Percentiles rank a stretch among this genome's conserved stretches.
phyloP scores from a whole-genome alignment of 2,113 vertebrate species.

The Strigops habroptila region DNA sequence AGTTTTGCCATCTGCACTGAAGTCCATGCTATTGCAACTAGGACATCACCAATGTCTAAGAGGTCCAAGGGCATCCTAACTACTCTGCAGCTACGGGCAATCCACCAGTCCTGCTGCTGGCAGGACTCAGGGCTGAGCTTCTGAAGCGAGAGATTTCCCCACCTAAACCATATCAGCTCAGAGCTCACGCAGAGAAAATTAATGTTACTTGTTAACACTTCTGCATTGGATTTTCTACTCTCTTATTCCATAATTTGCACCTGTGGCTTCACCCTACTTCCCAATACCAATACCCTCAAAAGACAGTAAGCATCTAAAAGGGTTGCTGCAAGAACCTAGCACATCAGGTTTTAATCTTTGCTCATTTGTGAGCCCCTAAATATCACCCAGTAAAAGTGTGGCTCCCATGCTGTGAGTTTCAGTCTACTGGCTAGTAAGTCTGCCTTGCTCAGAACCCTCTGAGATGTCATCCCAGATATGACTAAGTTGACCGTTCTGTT shows the following conservation, averaged over 20 bases:
- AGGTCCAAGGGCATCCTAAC: background rate
- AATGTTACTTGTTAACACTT: background rate
- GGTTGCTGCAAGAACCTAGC: background rate
- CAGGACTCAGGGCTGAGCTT: background rate
- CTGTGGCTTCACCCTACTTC: background rate
- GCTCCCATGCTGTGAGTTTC: background rate
- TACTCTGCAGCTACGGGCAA: background rate
- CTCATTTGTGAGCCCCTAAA: background rate
- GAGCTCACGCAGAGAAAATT: background rate
- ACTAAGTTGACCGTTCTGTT: background rate
- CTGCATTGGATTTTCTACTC: background rate
- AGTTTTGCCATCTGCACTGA: background rate
- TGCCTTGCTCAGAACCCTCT: background rate
- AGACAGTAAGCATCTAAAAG: background rate
- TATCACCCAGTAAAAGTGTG: background rate
- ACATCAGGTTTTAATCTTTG: background rate
- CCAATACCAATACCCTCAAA: background rate
- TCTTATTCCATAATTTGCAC: background rate
- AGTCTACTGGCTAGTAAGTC: background rate
- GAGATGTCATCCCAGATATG: background rate
- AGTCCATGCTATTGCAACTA: background rate
- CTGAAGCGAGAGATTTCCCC: background rate
- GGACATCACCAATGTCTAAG: background rate
- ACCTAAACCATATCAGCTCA: rapidly evolving
- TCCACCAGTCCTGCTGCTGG: background rate